Percentiles rank a stretch among this genome's conserved stretches.
Evolutionary conservation across 2,113 vertebrate species (phyloP).

Genomic region (Orthonyx spaldingii): DNA sequence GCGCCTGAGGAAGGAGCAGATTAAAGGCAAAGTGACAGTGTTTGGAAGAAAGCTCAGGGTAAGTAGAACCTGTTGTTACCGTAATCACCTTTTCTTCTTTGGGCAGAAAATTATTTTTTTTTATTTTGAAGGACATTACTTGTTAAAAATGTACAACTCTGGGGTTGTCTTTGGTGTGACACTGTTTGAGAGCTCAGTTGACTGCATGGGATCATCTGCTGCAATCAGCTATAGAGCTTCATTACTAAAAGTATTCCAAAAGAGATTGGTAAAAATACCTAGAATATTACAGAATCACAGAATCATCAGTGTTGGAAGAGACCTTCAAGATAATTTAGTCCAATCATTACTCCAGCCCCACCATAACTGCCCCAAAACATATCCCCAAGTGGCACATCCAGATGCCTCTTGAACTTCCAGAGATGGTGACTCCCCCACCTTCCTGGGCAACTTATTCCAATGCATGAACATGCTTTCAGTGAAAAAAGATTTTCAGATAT

Average conservation of each 20-base stretch:
- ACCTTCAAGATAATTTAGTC: neutral
- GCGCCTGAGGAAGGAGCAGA: conserved; percentile 96
- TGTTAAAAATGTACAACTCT: neutral
- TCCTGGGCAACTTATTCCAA: neutral
- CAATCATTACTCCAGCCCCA: neutral
- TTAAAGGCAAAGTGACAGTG: conserved; percentile 96
- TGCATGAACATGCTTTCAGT: neutral
- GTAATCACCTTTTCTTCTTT: neutral
- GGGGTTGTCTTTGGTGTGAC: neutral
- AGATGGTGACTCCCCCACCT: neutral
- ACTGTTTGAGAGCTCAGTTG: neutral
- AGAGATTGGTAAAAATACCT: neutral
- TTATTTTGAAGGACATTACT: neutral
- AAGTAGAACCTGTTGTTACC: conserved; percentile 50
- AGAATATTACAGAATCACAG: neutral
- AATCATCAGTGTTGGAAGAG: neutral
- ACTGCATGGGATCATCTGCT: neutral
- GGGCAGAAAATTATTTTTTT: neutral
- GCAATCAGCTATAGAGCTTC: neutral
- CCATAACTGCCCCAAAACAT: neutral
- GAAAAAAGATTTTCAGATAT: neutral
- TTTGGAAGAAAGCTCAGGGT: conserved; percentile 98
- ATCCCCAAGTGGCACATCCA: neutral
- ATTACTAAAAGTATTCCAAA: neutral
- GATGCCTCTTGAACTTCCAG: neutral